phyloP scores from a whole-genome alignment of 2,113 vertebrate genomes.

The Porphyrio hochstetteri region DNA sequence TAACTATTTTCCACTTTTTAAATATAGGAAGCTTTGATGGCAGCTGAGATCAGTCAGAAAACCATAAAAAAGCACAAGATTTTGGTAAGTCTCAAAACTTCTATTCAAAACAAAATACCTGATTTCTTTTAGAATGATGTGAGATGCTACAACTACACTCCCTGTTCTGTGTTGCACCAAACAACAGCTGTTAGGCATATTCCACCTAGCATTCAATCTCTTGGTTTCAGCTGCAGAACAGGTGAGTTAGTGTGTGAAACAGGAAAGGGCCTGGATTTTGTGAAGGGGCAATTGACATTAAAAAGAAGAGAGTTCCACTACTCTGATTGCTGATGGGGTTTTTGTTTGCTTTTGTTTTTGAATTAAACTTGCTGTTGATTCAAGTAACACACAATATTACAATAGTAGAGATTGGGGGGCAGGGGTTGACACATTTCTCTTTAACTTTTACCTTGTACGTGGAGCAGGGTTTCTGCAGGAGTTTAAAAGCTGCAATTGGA shows the following conservation, averaged over 20 bases:
- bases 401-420: not conserved
- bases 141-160: not conserved
- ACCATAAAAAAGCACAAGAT: slow-evolving; percentile 97
- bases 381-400: not conserved
- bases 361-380: not conserved
- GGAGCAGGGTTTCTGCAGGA: not conserved
- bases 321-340: not conserved
- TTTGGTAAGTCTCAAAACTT: slow-evolving; percentile 77
- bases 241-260: not conserved
- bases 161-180: not conserved
- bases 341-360: not conserved
- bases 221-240: not conserved
- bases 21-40: slow-evolving; percentile 95
- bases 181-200: not conserved
- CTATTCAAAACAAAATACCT: not conserved
- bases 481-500: not conserved
- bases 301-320: not conserved
- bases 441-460: not conserved
- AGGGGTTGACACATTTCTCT: not conserved
- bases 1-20: not conserved
- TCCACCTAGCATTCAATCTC: not conserved
- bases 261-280: not conserved
- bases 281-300: not conserved
- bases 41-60: slow-evolving; percentile 97
- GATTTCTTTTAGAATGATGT: not conserved